phyloP scores from a whole-genome alignment of 1,140 invertebrate genomes.

The Drosophila saltans region DNA sequence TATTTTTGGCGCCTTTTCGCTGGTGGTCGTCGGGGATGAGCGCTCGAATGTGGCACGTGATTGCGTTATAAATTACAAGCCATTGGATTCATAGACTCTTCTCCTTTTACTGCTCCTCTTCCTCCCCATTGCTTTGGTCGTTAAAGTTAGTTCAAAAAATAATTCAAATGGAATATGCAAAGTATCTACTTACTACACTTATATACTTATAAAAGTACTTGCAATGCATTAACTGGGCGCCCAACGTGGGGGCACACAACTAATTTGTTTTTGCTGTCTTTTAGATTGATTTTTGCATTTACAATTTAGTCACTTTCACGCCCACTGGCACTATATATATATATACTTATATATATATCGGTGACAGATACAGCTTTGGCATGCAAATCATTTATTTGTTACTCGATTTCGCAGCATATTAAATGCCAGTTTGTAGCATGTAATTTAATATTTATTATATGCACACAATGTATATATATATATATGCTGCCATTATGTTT shows the following conservation, averaged over 20 bases:
- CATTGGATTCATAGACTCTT: constrained; percentile 53
- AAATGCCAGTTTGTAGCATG: constrained; percentile 57
- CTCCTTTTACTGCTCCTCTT: neutral
- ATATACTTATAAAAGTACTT: no score
- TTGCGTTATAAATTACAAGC: constrained; percentile 78
- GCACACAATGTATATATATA: constrained; percentile 27
- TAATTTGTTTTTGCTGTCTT: constrained; percentile 17
- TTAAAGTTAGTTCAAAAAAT: constrained; percentile 47
- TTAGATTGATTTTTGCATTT: constrained; percentile 22
- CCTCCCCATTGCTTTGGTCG: constrained; percentile 21
- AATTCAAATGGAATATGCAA: no score
- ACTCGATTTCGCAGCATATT: constrained; percentile 24
- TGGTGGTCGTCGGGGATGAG: constrained; percentile 13
- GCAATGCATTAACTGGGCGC: neutral
- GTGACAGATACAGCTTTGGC: constrained; percentile 49
- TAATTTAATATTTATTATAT: constrained; percentile 80
- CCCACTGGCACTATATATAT: neutral
- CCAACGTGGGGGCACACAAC: constrained; percentile 1
- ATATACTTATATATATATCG: constrained; percentile 4
- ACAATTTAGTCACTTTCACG: constrained; percentile 16
- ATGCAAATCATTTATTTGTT: constrained; percentile 22
- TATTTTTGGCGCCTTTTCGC: constrained; percentile 72
- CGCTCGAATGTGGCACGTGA: constrained; percentile 69
- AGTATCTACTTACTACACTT: no score
- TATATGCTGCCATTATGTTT: constrained; percentile 75